Evolutionary conservation across 1,140 invertebrate species (phyloP).

Genomic region (Bemisia tabaci): DNA sequence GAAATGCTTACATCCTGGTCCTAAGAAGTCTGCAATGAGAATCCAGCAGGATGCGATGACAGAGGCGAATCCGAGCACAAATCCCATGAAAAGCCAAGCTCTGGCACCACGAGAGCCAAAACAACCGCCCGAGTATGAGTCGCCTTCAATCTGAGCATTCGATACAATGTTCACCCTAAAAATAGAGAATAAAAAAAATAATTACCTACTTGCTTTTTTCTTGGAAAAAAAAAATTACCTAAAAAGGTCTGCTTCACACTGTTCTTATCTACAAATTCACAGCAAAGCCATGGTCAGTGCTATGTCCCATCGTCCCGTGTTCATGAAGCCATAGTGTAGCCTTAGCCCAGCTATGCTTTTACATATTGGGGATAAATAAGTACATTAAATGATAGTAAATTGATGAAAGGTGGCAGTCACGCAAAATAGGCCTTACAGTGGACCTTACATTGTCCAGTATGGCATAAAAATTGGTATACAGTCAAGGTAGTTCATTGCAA

Average conservation of each 20-base stretch:
- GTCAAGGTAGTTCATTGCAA: too few relatives aligned
- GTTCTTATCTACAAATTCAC: not conserved
- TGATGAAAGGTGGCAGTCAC: too few relatives aligned
- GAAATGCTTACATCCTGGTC: constrained; percentile 6
- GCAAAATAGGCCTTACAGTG: too few relatives aligned
- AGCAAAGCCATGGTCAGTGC: too few relatives aligned
- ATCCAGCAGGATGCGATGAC: constrained; percentile 94
- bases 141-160: constrained; percentile 82
- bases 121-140: constrained; percentile 73
- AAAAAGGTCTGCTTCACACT: not conserved
- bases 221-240: not conserved
- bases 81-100: constrained; percentile 92
- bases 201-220: not conserved
- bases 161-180: constrained; percentile 87
- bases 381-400: too few relatives aligned
- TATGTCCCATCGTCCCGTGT: too few relatives aligned
- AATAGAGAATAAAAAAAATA: constrained; percentile 14
- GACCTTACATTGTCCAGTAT: too few relatives aligned
- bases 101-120: constrained; percentile 76
- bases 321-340: too few relatives aligned
- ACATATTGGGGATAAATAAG: too few relatives aligned
- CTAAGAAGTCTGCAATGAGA: constrained; percentile 66
- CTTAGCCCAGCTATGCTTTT: too few relatives aligned
- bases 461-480: too few relatives aligned
- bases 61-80: constrained; percentile 89